Conservation (phyloP, 2,113 vertebrate genomes). For the Boleophthalmus pectinirostris region DNA sequence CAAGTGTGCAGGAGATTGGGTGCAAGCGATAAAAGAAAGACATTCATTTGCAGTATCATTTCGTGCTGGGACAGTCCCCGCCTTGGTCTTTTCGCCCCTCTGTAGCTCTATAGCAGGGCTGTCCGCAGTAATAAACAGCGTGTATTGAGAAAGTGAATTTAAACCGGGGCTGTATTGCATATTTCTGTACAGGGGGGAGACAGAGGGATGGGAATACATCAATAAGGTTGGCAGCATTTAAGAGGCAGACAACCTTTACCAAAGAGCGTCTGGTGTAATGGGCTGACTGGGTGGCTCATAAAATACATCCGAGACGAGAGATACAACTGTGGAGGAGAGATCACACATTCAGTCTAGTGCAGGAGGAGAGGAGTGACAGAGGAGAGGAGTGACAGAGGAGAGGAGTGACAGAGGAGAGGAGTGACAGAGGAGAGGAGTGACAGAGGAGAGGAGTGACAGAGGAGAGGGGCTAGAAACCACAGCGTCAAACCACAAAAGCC, state of each 20-base stretch:
- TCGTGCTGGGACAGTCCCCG: conserved; percentile 62
- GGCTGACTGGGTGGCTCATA: conserved; percentile 69
- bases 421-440: too few species aligned
- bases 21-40: conserved; percentile 67
- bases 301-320: conserved; percentile 59
- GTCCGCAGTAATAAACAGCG: conserved; percentile 79
- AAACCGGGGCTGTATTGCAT: conserved; percentile 76
- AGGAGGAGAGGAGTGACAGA: too few species aligned
- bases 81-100: conserved; percentile 20
- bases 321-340: conserved; percentile 46
- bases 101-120: conserved; percentile 50
- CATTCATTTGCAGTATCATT: conserved; percentile 81
- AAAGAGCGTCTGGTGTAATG: conserved; percentile 78
- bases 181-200: conserved; percentile 61
- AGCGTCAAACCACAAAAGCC: too few species aligned
- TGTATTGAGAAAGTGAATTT: conserved; percentile 75
- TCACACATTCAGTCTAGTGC: too few species aligned
- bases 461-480: too few species aligned
- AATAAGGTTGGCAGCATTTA: conserved; percentile 81
- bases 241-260: conserved; percentile 84
- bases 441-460: too few species aligned
- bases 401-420: too few species aligned
- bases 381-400: too few species aligned
- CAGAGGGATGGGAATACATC: conserved; percentile 69
- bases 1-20: conserved; percentile 32